Evolutionary conservation across 2,113 vertebrate species (phyloP).

Genomic region (Baryphthengus martii): DNA sequence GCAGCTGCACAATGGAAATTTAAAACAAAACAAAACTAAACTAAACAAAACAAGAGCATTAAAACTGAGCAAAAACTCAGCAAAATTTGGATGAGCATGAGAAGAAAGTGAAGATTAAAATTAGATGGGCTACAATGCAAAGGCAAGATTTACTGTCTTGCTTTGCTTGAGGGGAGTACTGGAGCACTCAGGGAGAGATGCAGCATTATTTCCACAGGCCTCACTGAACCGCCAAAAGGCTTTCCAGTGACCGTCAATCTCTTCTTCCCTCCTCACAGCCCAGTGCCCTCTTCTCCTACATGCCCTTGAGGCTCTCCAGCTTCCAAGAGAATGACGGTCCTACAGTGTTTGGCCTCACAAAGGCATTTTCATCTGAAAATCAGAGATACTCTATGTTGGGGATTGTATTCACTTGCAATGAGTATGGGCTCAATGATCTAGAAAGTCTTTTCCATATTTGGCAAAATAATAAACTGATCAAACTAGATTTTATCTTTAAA

Average conservation of each 20-base stretch:
- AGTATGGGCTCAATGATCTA: not conserved
- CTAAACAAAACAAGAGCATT: not conserved
- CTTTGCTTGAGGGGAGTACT: not conserved
- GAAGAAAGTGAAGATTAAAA: not conserved
- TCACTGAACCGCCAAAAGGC: not conserved
- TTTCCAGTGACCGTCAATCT: not conserved
- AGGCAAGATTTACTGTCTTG: not conserved
- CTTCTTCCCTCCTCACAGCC: not conserved
- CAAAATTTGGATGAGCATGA: not conserved
- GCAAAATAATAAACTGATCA: not conserved
- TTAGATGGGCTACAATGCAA: not conserved
- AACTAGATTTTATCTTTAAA: not conserved
- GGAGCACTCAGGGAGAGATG: not conserved
- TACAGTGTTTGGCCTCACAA: not conserved
- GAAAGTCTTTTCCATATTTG: not conserved
- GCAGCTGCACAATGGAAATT: not conserved
- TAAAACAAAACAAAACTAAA: no score
- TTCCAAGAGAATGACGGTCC: not conserved
- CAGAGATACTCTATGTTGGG: not conserved
- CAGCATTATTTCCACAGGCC: not conserved
- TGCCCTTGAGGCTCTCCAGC: not conserved
- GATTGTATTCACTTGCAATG: not conserved
- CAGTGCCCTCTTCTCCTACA: not conserved
- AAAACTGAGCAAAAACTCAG: not conserved
- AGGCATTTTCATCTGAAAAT: not conserved